Base-by-base conservation (phyloP, 2,888 invertebrate genomes). In the Autographa gamma region DNA sequence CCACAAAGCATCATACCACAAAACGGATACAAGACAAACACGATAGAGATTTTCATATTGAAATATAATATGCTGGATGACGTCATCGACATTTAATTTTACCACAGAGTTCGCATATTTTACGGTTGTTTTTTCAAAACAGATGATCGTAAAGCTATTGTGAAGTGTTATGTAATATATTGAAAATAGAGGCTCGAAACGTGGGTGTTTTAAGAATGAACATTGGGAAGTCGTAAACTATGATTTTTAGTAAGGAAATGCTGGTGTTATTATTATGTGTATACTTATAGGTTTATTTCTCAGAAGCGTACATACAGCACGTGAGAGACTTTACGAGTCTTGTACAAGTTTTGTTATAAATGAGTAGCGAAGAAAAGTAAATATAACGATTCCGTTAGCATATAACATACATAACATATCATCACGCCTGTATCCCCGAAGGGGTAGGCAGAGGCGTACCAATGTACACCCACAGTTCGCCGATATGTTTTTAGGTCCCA, bases 81-180 rank as follows among this genome's bases (percentile, higher is more conserved):
- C 78, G 81, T 75, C 62, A 73, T 58, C 13, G 3, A 64, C 25
- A 69, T 66, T 67, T 77, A 70, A 78, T 70, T 61, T 73, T 60
- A 81, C 78, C 73, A 67, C 73, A 81, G 58, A 43, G 60, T 77
- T 67, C 13, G 61, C 54, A 78, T 77, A 73, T 56, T 81, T 81
- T 60, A 60, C 68, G 69, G 66, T 68, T 66, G 67, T 73, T 80
- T 77, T 73, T 48, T 71, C 63, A 74, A 54, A 77, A 69, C 78
- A 81, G 74, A 81, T 41, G 78, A 67, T 76, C 78, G 74, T 77
- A 68, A 81, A 81, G 66, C 73, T 72, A 67, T 77, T 80, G 66
- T 69, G 60, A 59, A 56, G 63, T 81, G 41, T 80, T 80, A 61
- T 75, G 56, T 75, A 75, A 81, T 71, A 56, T 71, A 72, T 70